Percentiles rank a stretch among this genome's conserved stretches.
These are phyloP conservation scores for Anthoscopus minutus DNA, from an alignment of 2,113 vertebrate species.

Conservation along the genomic window DNA sequence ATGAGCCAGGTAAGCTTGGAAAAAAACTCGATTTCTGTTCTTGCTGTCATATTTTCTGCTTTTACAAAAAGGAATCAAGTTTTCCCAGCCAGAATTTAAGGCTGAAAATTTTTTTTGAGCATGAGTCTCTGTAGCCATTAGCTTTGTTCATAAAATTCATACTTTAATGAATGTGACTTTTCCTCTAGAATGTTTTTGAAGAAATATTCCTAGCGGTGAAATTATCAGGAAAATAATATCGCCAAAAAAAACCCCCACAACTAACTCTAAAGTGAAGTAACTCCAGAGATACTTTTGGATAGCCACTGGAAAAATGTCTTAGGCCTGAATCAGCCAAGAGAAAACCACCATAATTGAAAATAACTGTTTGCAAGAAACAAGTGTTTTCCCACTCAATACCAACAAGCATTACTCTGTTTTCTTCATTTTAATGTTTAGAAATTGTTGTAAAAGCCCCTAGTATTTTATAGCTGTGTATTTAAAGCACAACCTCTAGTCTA, in stretches of 20 bases:
- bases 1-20: background rate
- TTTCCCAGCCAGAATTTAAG: background rate
- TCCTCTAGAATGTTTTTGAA: background rate
- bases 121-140: background rate
- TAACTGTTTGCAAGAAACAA: background rate
- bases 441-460: background rate
- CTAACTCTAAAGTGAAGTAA: background rate
- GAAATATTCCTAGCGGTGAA: background rate
- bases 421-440: background rate
- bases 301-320: background rate
- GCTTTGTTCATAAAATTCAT: background rate
- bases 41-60: background rate
- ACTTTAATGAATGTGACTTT: background rate
- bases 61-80: background rate
- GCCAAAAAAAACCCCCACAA: rapidly evolving
- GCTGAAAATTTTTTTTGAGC: background rate
- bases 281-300: background rate
- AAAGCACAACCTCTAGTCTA: rapidly evolving
- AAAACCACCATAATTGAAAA: background rate
- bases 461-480: background rate
- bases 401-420: background rate
- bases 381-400: background rate
- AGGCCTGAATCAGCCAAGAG: background rate
- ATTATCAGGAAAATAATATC: background rate
- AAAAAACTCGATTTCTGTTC: background rate